Conservation (phyloP, 1,140 invertebrate genomes). For the Stratiolaelaps scimitus region DNA sequence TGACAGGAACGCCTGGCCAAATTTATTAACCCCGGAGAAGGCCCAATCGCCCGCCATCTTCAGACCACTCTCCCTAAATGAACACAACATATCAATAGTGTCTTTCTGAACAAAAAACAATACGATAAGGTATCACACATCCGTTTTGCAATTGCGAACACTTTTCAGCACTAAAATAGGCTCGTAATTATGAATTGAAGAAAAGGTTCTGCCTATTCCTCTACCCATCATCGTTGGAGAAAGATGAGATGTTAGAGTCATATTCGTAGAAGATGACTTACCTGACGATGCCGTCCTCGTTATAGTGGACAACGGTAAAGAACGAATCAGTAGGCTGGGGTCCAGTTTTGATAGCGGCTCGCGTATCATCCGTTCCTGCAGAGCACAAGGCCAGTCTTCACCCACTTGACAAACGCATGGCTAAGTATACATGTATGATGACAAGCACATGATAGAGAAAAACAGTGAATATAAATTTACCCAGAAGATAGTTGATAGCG, state of each 20-base stretch:
- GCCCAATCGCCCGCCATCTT: constrained; percentile 82
- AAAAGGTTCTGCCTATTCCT: too few species aligned
- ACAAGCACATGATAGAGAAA: not conserved
- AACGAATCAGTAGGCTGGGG: constrained; percentile 70
- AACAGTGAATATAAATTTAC: constrained; percentile 41
- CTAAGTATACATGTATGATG: not conserved
- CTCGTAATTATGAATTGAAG: too few species aligned
- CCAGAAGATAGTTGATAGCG: constrained; percentile 80
- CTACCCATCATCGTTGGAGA: too few species aligned
- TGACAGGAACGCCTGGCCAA: constrained; percentile 80
- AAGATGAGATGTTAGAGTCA: not conserved
- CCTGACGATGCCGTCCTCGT: constrained; percentile 48
- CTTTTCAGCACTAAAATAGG: too few species aligned
- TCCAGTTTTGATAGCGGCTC: constrained; percentile 67
- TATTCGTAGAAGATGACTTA: not conserved
- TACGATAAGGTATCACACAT: too few species aligned
- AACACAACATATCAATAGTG: not conserved
- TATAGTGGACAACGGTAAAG: constrained; percentile 82
- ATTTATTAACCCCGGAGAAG: constrained; percentile 83
- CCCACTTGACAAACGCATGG: not conserved
- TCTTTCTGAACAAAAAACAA: too few species aligned
- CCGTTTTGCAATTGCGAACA: too few species aligned
- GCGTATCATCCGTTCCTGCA: constrained; percentile 55
- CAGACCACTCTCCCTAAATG: constrained; percentile 65
- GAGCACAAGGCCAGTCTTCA: not conserved